phyloP scores from a whole-genome alignment of 2,888 invertebrate species.

The Drosophila monieri region DNA sequence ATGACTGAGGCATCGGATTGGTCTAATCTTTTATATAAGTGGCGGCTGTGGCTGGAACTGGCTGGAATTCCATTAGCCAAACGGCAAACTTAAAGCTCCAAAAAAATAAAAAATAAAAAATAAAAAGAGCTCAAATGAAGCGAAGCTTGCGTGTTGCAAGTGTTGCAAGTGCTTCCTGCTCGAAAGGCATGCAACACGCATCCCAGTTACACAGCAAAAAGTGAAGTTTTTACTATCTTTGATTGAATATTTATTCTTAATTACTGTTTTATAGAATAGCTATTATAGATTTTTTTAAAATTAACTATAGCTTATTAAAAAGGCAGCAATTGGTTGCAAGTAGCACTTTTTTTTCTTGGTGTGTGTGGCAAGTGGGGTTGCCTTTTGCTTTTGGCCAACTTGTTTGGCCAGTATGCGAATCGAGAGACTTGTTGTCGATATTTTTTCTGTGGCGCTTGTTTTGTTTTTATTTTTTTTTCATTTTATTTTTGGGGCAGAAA shows the following conservation, averaged over 20 bases:
- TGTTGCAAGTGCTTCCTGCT: slow-evolving; percentile 77
- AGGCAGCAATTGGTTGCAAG: no score
- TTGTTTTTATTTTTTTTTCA: neutral
- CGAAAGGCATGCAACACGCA: slow-evolving; percentile 66
- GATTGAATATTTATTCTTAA: neutral
- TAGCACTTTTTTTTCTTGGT: neutral
- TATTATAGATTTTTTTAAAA: neutral
- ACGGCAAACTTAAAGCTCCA: slow-evolving; percentile 44
- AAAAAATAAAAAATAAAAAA: slow-evolving; percentile 2
- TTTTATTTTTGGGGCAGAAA: slow-evolving; percentile 60
- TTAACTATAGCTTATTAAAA: neutral
- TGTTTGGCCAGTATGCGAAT: slow-evolving; percentile 65
- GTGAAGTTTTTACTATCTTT: neutral
- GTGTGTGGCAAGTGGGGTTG: slow-evolving; percentile 7
- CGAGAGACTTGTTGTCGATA: slow-evolving; percentile 44
- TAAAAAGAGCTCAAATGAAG: slow-evolving; percentile 56
- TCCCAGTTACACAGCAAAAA: slow-evolving; percentile 16
- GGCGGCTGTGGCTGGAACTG: slow-evolving; percentile 23
- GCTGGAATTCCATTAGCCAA: slow-evolving; percentile 69
- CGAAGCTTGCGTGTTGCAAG: slow-evolving; percentile 71
- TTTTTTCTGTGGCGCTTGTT: slow-evolving; percentile 3
- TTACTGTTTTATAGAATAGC: neutral
- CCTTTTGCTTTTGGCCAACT: slow-evolving; percentile 44
- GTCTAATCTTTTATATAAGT: slow-evolving; percentile 65
- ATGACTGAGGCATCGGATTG: slow-evolving; percentile 51